Evolutionary conservation across 1,140 invertebrate genomes (phyloP).

Genomic region (Zaprionus lachaisei): DNA sequence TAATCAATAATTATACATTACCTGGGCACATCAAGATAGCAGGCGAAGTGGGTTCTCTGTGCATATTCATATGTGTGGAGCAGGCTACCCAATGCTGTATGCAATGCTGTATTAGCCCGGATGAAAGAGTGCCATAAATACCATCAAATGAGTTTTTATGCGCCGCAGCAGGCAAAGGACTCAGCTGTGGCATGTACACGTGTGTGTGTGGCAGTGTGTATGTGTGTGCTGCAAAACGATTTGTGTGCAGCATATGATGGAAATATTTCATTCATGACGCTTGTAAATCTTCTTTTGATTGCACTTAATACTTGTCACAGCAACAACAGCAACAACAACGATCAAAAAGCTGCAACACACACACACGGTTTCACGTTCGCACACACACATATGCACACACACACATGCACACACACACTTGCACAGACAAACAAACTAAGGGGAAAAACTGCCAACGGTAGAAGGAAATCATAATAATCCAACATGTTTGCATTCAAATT

Average conservation of each 20-base stretch:
- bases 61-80: no score
- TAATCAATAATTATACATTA: constrained; percentile 79
- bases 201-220: not conserved
- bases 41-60: not conserved
- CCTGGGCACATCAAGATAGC: constrained; percentile 68
- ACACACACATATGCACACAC: constrained; percentile 22
- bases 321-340: constrained; percentile 43
- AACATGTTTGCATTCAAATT: constrained; percentile 82
- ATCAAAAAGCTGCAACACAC: constrained; percentile 51
- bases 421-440: constrained; percentile 30
- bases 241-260: constrained; percentile 71
- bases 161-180: constrained; percentile 34
- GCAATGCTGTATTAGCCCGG: constrained; percentile 37
- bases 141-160: constrained; percentile 76
- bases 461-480: constrained; percentile 80
- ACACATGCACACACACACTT: constrained; percentile 7
- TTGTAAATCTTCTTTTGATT: constrained; percentile 83
- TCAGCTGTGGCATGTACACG: not conserved
- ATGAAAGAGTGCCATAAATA: constrained; percentile 63
- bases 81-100: not conserved
- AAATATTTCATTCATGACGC: constrained; percentile 83
- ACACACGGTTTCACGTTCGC: constrained; percentile 18
- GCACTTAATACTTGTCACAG: constrained; percentile 82
- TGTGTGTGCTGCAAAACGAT: constrained; percentile 18
- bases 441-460: constrained; percentile 69